A percentile compares a stretch with the other conserved stretches of the same genome.
These are phyloP conservation scores for Ditula angustiorana DNA, from an alignment of 2,888 invertebrate genomes.

Conservation along the genomic window DNA sequence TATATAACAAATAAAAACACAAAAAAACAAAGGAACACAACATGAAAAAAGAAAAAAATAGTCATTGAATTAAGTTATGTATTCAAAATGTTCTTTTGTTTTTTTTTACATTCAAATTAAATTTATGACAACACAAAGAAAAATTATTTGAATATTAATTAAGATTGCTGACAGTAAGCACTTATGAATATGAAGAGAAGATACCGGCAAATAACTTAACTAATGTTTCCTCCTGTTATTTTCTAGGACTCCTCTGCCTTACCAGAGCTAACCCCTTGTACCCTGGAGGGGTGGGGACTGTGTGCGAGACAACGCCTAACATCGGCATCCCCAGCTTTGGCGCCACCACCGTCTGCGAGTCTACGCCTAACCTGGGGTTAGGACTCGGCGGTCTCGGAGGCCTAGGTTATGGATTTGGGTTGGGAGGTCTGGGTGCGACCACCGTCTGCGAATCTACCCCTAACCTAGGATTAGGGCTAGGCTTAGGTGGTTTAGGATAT, in stretches of 20 bases:
- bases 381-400: slow-evolving; percentile 12
- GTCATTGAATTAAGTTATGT: no score
- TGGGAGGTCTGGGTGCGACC: slow-evolving; percentile 18
- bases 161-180: no score
- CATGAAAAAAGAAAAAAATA: no score
- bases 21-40: no score
- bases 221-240: slow-evolving; percentile 2
- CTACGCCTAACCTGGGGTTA: slow-evolving; percentile 25
- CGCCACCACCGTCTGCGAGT: slow-evolving; percentile 40
- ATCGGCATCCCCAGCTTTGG: slow-evolving; percentile 11
- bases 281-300: slow-evolving; percentile 32
- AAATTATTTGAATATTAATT: no score
- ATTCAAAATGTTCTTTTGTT: no score
- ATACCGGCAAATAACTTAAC: neutral
- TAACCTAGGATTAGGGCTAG: slow-evolving; percentile 30
- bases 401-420: no score
- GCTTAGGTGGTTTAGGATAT: slow-evolving; percentile 5
- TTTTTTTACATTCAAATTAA: no score
- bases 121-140: no score
- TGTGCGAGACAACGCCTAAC: slow-evolving; percentile 45
- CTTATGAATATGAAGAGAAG: no score
- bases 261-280: slow-evolving; percentile 57
- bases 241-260: slow-evolving; percentile 60
- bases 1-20: no score
- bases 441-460: slow-evolving; percentile 45